Evolutionary conservation across 2,797 vertebrate genomes (phyloP).

Genomic region (Coreius guichenoti): DNA sequence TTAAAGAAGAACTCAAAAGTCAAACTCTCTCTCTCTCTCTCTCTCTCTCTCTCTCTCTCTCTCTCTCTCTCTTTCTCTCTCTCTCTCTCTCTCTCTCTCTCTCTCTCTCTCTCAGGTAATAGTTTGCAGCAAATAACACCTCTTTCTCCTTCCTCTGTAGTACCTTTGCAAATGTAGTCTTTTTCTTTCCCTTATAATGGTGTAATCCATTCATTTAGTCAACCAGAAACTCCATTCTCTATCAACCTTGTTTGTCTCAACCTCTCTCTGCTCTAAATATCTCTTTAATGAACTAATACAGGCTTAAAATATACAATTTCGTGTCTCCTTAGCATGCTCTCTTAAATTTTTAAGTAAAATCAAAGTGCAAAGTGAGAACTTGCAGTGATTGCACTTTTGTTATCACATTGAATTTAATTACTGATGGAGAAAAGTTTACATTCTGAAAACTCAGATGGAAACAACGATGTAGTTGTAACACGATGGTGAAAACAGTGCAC

Average conservation of each 20-base stretch:
- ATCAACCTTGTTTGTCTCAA: background rate
- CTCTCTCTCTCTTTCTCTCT: no score
- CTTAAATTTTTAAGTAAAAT: background rate
- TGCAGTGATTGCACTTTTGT: background rate
- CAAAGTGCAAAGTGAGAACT: background rate
- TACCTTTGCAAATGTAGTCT: constrained; percentile 1
- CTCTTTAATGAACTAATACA: background rate
- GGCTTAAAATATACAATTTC: background rate
- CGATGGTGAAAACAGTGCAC: background rate
- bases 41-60: no score
- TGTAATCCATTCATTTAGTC: constrained; percentile 1
- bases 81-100: no score
- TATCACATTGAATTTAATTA: background rate
- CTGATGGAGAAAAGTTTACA: background rate
- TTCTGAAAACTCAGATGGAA: background rate
- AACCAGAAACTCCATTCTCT: background rate
- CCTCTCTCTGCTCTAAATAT: background rate
- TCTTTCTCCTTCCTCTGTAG: background rate
- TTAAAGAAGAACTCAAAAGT: no score
- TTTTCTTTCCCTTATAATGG: background rate
- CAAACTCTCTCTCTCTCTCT: no score
- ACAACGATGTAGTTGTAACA: background rate
- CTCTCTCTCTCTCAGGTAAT: background rate
- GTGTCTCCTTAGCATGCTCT: background rate
- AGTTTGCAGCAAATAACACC: background rate